Conservation (phyloP, 2,797 vertebrate species). For the Schizopygopsis pylzovi region DNA sequence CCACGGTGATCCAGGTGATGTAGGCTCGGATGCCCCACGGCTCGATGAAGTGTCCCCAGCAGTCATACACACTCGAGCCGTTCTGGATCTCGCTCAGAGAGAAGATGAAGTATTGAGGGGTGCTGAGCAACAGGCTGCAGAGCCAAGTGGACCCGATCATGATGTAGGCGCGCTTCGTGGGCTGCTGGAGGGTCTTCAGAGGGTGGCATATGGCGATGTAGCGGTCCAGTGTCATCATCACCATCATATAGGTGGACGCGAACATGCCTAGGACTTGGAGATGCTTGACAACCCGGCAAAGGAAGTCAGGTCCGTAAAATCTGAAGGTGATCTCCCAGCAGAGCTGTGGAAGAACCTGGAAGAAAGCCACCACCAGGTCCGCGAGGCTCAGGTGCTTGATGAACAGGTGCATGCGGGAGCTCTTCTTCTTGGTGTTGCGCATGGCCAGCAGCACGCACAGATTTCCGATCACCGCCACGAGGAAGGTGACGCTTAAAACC, state of each 20-base stretch:
- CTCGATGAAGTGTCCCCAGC: slow-evolving; percentile 88
- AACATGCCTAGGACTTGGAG: slow-evolving; percentile 94
- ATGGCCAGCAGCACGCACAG: slow-evolving; percentile 82
- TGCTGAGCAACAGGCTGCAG: slow-evolving; percentile 84
- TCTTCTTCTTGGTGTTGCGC: slow-evolving; percentile 78
- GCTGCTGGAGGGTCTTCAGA: slow-evolving; percentile 85
- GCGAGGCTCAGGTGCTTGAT: slow-evolving; percentile 89
- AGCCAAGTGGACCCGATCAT: slow-evolving; percentile 87
- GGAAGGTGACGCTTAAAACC: slow-evolving; percentile 83
- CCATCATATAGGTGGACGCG: slow-evolving; percentile 91
- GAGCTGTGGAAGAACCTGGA: slow-evolving; percentile 94
- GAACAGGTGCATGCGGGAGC: slow-evolving; percentile 90
- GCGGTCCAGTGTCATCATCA: slow-evolving; percentile 90
- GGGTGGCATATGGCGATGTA: slow-evolving; percentile 93
- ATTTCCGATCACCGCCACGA: slow-evolving; percentile 83
- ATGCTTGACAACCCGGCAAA: slow-evolving; percentile 89
- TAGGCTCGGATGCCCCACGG: slow-evolving; percentile 88
- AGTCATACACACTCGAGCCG: slow-evolving; percentile 87
- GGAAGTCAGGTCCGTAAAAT: slow-evolving; percentile 85
- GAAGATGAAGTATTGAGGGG: slow-evolving; percentile 91
- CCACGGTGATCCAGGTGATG: slow-evolving; percentile 88
- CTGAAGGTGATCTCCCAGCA: slow-evolving; percentile 92
- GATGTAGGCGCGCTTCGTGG: slow-evolving; percentile 77
- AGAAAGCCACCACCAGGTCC: slow-evolving; percentile 89
- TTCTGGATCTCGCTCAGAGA: slow-evolving; percentile 84